These are phyloP conservation scores for Hyles vespertilio DNA, from an alignment of 1,140 invertebrate genomes.

Conservation along the genomic window DNA sequence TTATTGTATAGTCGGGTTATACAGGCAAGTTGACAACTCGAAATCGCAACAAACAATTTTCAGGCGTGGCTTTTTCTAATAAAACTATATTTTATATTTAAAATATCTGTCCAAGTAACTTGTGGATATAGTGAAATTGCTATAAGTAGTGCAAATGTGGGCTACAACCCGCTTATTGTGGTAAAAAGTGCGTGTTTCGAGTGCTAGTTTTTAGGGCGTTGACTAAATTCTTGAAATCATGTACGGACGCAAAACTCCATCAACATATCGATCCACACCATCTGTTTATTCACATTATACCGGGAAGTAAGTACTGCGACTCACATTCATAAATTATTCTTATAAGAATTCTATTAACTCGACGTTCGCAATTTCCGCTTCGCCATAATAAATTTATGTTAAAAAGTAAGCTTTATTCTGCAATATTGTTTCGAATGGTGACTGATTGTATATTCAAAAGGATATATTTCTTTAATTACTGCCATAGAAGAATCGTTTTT, in stretches of 20 bases:
- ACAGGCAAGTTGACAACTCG: conserved; percentile 12
- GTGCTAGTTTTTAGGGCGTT: conserved; percentile 21
- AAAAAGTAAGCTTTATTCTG: no score
- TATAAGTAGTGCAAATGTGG: conserved; percentile 1
- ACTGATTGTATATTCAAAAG: no score
- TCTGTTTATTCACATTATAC: conserved; percentile 92
- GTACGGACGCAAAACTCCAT: conserved; percentile 80
- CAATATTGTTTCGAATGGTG: no score
- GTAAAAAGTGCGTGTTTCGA: background rate
- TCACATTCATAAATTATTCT: no score
- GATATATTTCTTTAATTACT: no score
- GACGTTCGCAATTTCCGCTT: no score
- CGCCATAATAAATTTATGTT: no score
- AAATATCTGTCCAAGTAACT: conserved; percentile 1
- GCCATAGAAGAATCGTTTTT: no score
- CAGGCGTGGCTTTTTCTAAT: conserved; percentile 33
- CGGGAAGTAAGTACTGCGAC: conserved; percentile 68
- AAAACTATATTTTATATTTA: conserved; percentile 20
- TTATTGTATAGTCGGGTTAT: background rate
- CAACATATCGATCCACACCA: conserved; percentile 87
- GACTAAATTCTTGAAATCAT: conserved; percentile 35
- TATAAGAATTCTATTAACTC: no score
- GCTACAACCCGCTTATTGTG: background rate
- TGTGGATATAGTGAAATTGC: no score
- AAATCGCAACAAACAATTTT: conserved; percentile 27